Evolutionary conservation across 2,113 vertebrate species (phyloP).

Genomic region (Bubo blakistoni): DNA sequence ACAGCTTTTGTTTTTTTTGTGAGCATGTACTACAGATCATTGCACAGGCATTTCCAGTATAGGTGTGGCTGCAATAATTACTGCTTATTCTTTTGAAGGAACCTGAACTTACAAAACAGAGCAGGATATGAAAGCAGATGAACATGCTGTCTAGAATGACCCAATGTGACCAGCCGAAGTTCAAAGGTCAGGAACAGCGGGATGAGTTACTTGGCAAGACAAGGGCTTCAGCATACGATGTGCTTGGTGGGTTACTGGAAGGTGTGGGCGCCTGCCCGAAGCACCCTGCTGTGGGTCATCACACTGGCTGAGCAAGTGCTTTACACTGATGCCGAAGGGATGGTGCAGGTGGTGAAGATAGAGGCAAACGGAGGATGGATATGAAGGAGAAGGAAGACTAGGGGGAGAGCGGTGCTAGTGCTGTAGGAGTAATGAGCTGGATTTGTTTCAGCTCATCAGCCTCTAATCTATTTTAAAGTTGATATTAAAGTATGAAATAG

Average conservation of each 20-base stretch:
- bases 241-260: not conserved
- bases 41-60: constrained; percentile 51
- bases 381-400: not conserved
- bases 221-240: not conserved
- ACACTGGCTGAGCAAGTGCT: not conserved
- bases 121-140: not conserved
- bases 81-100: constrained; percentile 4
- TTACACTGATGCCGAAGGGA: not conserved
- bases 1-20: not conserved
- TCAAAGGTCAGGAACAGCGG: not conserved
- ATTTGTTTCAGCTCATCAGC: not conserved
- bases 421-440: not conserved
- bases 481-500: not conserved
- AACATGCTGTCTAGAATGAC: not conserved
- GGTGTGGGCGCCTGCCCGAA: not conserved
- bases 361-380: not conserved
- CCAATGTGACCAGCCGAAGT: not conserved
- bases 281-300: not conserved
- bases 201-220: not conserved
- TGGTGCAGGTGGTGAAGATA: not conserved
- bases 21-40: not conserved
- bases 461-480: constrained; percentile 10
- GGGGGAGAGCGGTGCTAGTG: not conserved
- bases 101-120: not conserved
- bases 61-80: constrained; percentile 53